These are phyloP conservation scores for Aurelia sp. DNA, from an alignment of 30 jellyfish, hydroid and myxozoan genomes.

Conservation along the genomic window DNA sequence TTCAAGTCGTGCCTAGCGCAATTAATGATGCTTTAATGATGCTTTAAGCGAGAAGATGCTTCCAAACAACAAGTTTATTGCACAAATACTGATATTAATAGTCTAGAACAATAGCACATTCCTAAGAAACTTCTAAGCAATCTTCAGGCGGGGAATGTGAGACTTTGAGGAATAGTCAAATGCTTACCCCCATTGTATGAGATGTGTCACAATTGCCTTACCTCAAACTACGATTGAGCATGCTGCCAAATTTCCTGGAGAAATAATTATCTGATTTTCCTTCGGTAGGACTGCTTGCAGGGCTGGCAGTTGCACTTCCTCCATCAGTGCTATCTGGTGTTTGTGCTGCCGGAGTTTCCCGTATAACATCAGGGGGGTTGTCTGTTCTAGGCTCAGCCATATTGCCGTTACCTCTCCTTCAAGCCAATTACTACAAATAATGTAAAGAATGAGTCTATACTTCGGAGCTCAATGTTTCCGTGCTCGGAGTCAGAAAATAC, in stretches of 20 bases:
- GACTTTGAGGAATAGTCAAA: no score
- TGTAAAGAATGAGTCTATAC: no score
- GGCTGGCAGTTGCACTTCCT: slow-evolving; percentile 25
- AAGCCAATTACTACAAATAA: no score
- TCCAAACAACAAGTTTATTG: no score
- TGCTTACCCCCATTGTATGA: not conserved
- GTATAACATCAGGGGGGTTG: slow-evolving; percentile 65
- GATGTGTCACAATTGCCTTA: slow-evolving; percentile 3
- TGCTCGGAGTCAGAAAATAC: not conserved
- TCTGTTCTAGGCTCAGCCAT: slow-evolving; percentile 59
- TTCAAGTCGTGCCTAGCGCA: no score
- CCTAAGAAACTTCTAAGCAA: no score
- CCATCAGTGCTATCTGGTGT: slow-evolving; percentile 49
- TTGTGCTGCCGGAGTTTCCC: slow-evolving; percentile 48
- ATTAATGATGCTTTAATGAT: no score
- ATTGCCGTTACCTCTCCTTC: not conserved
- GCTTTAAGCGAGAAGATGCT: no score
- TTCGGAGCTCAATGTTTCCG: no score
- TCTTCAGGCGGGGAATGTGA: no score
- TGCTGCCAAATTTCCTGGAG: slow-evolving; percentile 82
- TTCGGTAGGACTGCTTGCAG: slow-evolving; percentile 61
- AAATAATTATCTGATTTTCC: slow-evolving; percentile 76
- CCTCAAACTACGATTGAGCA: slow-evolving; percentile 84
- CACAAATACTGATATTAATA: no score
- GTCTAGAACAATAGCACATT: no score